Evolutionary conservation across 2,113 vertebrate genomes (phyloP), one percentile per base, ranked within the genome.

Genomic region (Gambusia holbrooki): DNA sequence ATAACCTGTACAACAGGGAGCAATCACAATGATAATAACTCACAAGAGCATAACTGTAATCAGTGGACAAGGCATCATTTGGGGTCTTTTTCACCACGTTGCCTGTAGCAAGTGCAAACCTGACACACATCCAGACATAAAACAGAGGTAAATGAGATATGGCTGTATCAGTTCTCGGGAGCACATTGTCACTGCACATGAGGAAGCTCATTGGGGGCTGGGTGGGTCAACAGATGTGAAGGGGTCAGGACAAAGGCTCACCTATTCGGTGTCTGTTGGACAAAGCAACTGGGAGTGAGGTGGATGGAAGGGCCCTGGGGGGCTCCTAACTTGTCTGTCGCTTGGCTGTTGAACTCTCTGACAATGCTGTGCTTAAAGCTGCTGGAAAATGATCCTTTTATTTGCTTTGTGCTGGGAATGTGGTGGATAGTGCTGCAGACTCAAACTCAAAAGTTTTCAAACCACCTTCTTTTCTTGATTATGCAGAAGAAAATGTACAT

Each of bases 181-280:
- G 85, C 80, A 87, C 90, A 92, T 93, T 94, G 91, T 93, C 85
- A 89, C 33, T 29, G 67, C 82, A 77, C 76, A 79, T 77, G 79
- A 81, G 66, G 81, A 79, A 82, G 82, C 90, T 88, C 90, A 91
- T 89, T 84, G 88, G 90, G 92, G 93, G 90, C 83, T 92, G 91
- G 91, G 90, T 51, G 89, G 90, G 89, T 93, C 91, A 91, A 80
- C 90, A 93, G 89, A 94, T 94, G 93, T 92, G 90, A 90, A 88
- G 90, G 87, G 89, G 86, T 92, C 86, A 85, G 89, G 75, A 95
- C 94, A 95, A 95, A 94, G 93, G 88, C 91, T 93, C 84, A 94
- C 91, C 94, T 94, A 94, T 95, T 95, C 86, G 89, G 87, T 94
- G 89, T 95, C 93, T 93, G 87, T 92, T 87, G 89, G 88, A 93